Conservation (phyloP, 2,113 vertebrate species). For the Rhinolophus ferrumequinum region DNA sequence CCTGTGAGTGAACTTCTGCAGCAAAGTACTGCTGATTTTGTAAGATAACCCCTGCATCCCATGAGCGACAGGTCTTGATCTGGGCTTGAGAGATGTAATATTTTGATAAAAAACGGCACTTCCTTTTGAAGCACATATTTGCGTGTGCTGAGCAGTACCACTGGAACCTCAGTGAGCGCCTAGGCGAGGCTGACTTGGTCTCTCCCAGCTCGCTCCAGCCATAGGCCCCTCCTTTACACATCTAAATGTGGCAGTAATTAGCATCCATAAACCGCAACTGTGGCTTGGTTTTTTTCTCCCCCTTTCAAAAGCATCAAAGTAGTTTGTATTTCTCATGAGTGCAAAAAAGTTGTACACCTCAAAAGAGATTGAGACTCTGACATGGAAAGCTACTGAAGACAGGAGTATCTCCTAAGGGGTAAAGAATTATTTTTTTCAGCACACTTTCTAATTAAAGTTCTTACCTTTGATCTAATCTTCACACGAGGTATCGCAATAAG, state of each 20-base stretch:
- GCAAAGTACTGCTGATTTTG: constrained; percentile 83
- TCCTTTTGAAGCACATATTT: constrained; percentile 88
- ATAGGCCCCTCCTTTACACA: constrained; percentile 70
- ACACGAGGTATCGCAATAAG: constrained; percentile 16
- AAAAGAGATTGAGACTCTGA: constrained; percentile 63
- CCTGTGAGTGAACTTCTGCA: constrained; percentile 82
- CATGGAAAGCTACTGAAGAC: constrained; percentile 58
- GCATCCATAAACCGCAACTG: constrained; percentile 90
- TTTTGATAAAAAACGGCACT: constrained; percentile 90
- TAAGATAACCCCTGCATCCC: constrained; percentile 86
- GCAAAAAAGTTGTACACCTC: constrained; percentile 66
- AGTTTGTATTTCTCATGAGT: constrained; percentile 66
- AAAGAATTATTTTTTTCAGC: constrained; percentile 17
- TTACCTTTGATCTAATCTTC: constrained; percentile 35
- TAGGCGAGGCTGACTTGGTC: constrained; percentile 75
- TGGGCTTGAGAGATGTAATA: constrained; percentile 89
- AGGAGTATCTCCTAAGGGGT: not conserved
- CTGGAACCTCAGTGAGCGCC: constrained; percentile 83
- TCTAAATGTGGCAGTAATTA: constrained; percentile 76
- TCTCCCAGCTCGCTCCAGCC: constrained; percentile 82
- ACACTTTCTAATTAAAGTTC: constrained; percentile 20
- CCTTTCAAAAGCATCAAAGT: constrained; percentile 78
- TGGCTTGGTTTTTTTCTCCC: constrained; percentile 78
- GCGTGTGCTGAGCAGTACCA: constrained; percentile 75
- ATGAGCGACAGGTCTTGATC: constrained; percentile 82